These are phyloP conservation scores for Trachythela sp. DNA, from an alignment of 64 coral and sea anemone species.

Conservation along the genomic window DNA sequence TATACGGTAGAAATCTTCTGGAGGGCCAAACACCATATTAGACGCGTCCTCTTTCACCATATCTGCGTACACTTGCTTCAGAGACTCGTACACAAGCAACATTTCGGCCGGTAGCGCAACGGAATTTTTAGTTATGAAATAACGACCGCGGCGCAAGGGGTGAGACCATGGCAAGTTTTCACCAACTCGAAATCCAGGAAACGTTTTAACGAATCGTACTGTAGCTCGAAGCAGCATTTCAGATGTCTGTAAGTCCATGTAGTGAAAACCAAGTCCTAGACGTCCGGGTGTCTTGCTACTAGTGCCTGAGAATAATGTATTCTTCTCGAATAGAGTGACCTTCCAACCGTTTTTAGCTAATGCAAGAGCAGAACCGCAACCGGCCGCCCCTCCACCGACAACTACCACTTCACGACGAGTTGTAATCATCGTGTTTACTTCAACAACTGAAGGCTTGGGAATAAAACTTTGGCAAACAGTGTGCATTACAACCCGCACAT, in stretches of 20 bases:
- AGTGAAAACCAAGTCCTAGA: constrained; percentile 68
- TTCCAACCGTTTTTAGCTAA: constrained; percentile 26
- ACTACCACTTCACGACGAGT: background rate
- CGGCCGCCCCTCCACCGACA: constrained; percentile 58
- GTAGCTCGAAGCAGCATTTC: constrained; percentile 43
- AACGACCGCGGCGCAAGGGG: constrained; percentile 53
- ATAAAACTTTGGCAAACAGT: too few species aligned
- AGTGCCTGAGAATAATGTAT: constrained; percentile 50
- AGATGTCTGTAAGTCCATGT: constrained; percentile 53
- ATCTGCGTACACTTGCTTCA: constrained; percentile 56
- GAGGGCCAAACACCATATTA: constrained; percentile 57
- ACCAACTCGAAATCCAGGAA: constrained; percentile 46
- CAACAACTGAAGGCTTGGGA: too few species aligned
- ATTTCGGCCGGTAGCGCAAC: constrained; percentile 8
- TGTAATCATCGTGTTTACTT: too few species aligned
- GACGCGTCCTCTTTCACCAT: constrained; percentile 43
- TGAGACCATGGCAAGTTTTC: constrained; percentile 7
- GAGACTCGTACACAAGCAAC: constrained; percentile 43
- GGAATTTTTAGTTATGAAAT: constrained; percentile 63
- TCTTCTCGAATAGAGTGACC: constrained; percentile 50
- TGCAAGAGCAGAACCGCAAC: constrained; percentile 60
- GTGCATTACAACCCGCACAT: too few species aligned
- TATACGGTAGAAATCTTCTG: constrained; percentile 60
- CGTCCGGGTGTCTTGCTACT: constrained; percentile 50
- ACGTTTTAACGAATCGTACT: constrained; percentile 42